These are phyloP conservation scores for Ectropis crepuscularia DNA, from an alignment of 2,888 invertebrate genomes.

Conservation along the genomic window DNA sequence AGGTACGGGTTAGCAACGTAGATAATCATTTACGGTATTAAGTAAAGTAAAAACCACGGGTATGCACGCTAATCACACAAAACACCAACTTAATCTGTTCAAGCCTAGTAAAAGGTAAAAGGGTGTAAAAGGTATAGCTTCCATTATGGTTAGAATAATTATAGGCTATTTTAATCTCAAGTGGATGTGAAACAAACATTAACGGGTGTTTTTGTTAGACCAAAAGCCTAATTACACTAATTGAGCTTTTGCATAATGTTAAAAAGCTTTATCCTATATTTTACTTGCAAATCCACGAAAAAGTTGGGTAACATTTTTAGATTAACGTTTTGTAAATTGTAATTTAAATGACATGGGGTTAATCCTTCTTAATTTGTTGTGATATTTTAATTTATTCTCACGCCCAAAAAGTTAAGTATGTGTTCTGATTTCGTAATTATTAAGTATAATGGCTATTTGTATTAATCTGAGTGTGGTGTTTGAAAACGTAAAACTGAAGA, in stretches of 20 bases:
- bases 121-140: constrained; percentile 16
- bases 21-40: not conserved
- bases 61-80: not conserved
- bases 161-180: constrained; percentile 20
- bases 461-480: too few species aligned
- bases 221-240: constrained; percentile 18
- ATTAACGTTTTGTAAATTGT: constrained; percentile 31
- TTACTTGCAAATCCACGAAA: constrained; percentile 8
- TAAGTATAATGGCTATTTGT: not conserved
- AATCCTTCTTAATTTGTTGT: constrained; percentile 41
- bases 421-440: constrained; percentile 44
- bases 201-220: constrained; percentile 19
- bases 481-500: too few species aligned
- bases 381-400: constrained; percentile 54
- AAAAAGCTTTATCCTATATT: constrained; percentile 7
- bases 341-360: constrained; percentile 42
- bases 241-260: constrained; percentile 8
- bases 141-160: constrained; percentile 19
- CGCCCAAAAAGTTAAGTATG: constrained; percentile 41
- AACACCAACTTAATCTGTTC: not conserved
- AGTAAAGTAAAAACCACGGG: too few species aligned
- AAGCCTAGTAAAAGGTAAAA: constrained; percentile 11
- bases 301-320: constrained; percentile 4
- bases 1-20: too few species aligned
- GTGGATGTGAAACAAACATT: constrained; percentile 18